phyloP scores from a whole-genome alignment of 2,113 vertebrate genomes.

The Progne subis region DNA sequence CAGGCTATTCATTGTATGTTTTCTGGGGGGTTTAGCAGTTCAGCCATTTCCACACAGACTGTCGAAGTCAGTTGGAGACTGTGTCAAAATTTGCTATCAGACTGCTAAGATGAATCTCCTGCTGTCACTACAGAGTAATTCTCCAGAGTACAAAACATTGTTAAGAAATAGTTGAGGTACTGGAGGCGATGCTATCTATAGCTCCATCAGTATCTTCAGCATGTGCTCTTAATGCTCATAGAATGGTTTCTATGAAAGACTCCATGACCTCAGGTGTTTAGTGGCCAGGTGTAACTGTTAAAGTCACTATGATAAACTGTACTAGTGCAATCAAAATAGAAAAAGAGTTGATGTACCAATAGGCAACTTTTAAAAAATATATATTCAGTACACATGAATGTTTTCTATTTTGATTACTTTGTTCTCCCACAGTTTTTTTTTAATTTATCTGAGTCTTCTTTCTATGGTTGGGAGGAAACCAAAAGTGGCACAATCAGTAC shows the following conservation, averaged over 20 bases:
- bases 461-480: not conserved
- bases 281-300: not conserved
- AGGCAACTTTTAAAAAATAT: not conserved
- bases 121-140: not conserved
- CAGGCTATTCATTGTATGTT: not conserved
- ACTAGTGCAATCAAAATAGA: not conserved
- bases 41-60: not conserved
- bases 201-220: not conserved
- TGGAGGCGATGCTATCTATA: not conserved
- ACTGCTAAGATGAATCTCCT: not conserved
- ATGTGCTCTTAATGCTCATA: not conserved
- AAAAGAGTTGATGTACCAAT: not conserved
- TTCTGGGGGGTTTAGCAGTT: slow-evolving; percentile 29
- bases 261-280: not conserved
- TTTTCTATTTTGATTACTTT: not conserved
- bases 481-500: not conserved
- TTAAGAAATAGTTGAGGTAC: not conserved
- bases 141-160: not conserved
- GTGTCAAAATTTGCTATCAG: not conserved
- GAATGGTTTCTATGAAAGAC: not conserved
- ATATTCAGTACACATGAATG: not conserved
- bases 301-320: not conserved
- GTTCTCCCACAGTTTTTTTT: not conserved
- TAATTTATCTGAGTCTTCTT: not conserved
- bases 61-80: not conserved